Conservation (phyloP, 2,888 invertebrate species). For the Amphimallon solstitiale region DNA sequence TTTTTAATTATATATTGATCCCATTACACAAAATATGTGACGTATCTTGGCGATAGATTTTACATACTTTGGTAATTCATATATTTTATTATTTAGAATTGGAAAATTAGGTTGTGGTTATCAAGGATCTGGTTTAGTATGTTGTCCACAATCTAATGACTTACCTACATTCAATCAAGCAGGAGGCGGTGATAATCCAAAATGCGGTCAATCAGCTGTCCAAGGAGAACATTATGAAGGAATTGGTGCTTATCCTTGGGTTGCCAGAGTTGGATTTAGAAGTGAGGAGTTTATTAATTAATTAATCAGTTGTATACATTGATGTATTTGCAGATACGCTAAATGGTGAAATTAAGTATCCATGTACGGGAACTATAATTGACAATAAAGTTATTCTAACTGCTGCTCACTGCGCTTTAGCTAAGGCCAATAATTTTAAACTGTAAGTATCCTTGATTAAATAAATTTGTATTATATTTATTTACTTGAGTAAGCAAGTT, state of each 20-base stretch:
- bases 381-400: slow-evolving; percentile 71
- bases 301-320: background rate
- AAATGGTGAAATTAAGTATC: slow-evolving; percentile 76
- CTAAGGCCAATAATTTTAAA: slow-evolving; percentile 79
- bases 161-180: slow-evolving; percentile 27
- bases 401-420: slow-evolving; percentile 82
- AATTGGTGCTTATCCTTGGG: slow-evolving; percentile 80
- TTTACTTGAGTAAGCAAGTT: background rate
- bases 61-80: too few relatives aligned
- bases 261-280: slow-evolving; percentile 79
- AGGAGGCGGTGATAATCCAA: slow-evolving; percentile 61
- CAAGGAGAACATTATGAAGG: slow-evolving; percentile 73
- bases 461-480: background rate
- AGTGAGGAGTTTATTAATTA: slow-evolving; percentile 66
- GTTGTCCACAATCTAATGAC: slow-evolving; percentile 69
- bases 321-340: slow-evolving; percentile 67
- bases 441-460: slow-evolving; percentile 68
- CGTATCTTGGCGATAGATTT: too few relatives aligned
- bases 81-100: slow-evolving; percentile 59
- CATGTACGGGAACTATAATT: slow-evolving; percentile 81
- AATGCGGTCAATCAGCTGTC: slow-evolving; percentile 74
- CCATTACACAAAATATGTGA: too few relatives aligned
- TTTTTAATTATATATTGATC: too few relatives aligned
- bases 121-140: slow-evolving; percentile 67
- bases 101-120: slow-evolving; percentile 71